Conservation (phyloP, 2,797 vertebrate species). For the Geotrypetes seraphini region DNA sequence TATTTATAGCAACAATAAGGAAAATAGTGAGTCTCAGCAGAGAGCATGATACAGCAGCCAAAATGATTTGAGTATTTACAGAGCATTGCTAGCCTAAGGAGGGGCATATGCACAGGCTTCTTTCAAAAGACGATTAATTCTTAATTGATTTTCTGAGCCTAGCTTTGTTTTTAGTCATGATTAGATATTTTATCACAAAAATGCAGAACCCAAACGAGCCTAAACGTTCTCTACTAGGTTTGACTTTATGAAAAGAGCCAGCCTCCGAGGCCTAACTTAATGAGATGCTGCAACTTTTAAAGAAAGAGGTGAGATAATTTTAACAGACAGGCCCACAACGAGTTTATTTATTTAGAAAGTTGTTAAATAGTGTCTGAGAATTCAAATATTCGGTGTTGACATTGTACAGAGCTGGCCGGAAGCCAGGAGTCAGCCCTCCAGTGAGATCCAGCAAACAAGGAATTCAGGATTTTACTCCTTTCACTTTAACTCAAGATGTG, state of each 20-base stretch:
- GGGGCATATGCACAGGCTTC: constrained; percentile 32
- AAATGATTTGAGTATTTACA: constrained; percentile 37
- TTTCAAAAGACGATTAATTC: constrained; percentile 45
- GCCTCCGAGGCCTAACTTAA: constrained; percentile 42
- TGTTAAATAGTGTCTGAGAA: constrained; percentile 95
- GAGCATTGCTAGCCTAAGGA: constrained; percentile 23
- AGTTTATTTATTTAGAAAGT: constrained; percentile 91
- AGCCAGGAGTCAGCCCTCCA: constrained; percentile 64
- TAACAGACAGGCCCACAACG: constrained; percentile 78
- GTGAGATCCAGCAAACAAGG: constrained; percentile 56
- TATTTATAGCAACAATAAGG: constrained; percentile 37
- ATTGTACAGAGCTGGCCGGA: constrained; percentile 78
- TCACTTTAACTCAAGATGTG: constrained; percentile 60
- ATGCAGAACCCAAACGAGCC: constrained; percentile 10
- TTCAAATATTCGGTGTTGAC: constrained; percentile 98
- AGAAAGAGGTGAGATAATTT: constrained; percentile 72
- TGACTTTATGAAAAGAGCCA: constrained; percentile 48
- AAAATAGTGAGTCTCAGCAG: constrained; percentile 29
- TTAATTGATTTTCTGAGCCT: constrained; percentile 43
- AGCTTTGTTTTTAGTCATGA: constrained; percentile 36
- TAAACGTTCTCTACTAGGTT: constrained; percentile 20
- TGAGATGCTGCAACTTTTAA: constrained; percentile 53
- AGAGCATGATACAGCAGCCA: constrained; percentile 20
- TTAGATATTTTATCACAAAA: constrained; percentile 30
- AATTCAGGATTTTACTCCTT: constrained; percentile 58